A percentile compares a stretch with the other conserved stretches of the same genome.
phyloP scores from a whole-genome alignment of 2,797 vertebrate genomes.

The Spinus pinus region DNA sequence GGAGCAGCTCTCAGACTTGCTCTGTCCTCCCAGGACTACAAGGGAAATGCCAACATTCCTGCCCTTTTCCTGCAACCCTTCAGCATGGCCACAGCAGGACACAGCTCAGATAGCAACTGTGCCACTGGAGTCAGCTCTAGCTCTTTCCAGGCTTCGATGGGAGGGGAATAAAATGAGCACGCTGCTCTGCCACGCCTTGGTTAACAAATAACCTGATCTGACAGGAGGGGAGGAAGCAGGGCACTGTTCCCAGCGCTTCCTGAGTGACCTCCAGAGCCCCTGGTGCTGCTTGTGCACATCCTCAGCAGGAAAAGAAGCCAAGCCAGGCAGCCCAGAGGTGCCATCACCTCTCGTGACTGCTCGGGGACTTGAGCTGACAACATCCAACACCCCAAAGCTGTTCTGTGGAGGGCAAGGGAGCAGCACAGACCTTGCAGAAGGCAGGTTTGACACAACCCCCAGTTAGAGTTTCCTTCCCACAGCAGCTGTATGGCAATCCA shows the following conservation, averaged over 20 bases:
- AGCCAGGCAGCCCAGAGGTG: not conserved
- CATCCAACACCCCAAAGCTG: not conserved
- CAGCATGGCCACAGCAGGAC: fast-evolving
- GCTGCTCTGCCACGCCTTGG: not conserved
- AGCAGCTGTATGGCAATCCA: not conserved
- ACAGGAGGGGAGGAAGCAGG: not conserved
- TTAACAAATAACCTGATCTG: not conserved
- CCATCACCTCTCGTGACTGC: fast-evolving
- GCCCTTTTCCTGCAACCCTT: not conserved
- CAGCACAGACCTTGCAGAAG: not conserved
- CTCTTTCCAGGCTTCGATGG: not conserved
- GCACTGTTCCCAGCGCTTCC: fast-evolving
- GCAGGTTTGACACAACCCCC: not conserved
- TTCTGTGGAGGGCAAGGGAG: not conserved
- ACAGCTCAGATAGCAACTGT: not conserved
- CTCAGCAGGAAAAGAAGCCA: not conserved
- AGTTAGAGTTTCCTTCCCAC: constrained; percentile 4
- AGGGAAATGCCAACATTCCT: fast-evolving
- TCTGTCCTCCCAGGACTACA: not conserved
- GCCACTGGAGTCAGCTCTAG: not conserved
- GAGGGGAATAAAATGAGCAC: fast-evolving
- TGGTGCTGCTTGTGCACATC: fast-evolving
- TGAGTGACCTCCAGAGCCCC: not conserved
- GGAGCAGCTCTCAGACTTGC: not conserved
- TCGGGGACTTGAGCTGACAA: not conserved